These are phyloP conservation scores for Chloroclysta siterata DNA, from an alignment of 2,888 invertebrate species.

Conservation along the genomic window DNA sequence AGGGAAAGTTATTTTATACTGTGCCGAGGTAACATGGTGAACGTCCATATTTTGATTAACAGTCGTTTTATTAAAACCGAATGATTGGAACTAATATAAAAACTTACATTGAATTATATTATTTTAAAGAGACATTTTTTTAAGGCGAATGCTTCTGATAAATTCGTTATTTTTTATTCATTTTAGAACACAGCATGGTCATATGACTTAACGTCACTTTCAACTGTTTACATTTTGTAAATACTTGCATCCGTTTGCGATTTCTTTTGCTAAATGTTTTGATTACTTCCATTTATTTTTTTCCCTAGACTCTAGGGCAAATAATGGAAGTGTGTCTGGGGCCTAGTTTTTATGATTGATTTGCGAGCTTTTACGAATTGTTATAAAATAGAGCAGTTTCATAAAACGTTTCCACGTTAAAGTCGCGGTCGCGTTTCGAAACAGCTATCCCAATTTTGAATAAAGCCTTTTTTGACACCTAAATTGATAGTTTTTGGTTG, in stretches of 20 bases:
- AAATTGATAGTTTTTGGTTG: conserved; percentile 77
- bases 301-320: too few species aligned
- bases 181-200: too few species aligned
- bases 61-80: conserved; percentile 56
- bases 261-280: too few species aligned
- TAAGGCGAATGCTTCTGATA: too few species aligned
- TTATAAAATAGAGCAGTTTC: not conserved
- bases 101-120: not conserved
- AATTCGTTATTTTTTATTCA: too few species aligned
- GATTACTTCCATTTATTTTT: too few species aligned
- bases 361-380: too few species aligned
- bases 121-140: not conserved
- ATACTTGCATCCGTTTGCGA: too few species aligned
- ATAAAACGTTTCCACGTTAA: conserved; percentile 11
- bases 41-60: conserved; percentile 28
- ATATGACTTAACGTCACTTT: too few species aligned
- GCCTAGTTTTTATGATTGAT: too few species aligned
- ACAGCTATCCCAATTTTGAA: conserved; percentile 59
- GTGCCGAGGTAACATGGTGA: conserved; percentile 30
- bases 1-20: conserved; percentile 46
- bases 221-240: too few species aligned
- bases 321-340: too few species aligned
- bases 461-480: conserved; percentile 67
- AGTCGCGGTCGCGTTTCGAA: conserved; percentile 42
- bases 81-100: conserved; percentile 38